Evolutionary conservation across 2,113 vertebrate genomes (phyloP).

Genomic region (Isurus oxyrinchus): DNA sequence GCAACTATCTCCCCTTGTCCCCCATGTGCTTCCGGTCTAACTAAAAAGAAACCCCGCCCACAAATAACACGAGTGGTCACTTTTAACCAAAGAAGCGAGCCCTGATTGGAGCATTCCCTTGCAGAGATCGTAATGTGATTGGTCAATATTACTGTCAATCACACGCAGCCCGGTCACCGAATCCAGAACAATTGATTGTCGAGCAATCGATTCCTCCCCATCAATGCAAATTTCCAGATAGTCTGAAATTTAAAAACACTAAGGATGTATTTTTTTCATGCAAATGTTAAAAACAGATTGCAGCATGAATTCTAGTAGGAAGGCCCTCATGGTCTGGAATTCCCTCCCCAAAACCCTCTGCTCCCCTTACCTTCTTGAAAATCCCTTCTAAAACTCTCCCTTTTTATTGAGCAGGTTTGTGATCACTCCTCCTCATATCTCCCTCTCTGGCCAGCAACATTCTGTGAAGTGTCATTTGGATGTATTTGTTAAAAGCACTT

Average conservation of each 20-base stretch:
- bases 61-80: neutral
- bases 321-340: neutral
- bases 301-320: neutral
- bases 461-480: neutral
- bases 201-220: neutral
- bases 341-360: neutral
- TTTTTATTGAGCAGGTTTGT: neutral
- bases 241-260: neutral
- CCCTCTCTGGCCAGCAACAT: neutral
- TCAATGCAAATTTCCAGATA: neutral
- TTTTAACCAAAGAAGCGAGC: rapidly evolving
- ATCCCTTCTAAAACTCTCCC: neutral
- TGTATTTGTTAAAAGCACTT: neutral
- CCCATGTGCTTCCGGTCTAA: neutral
- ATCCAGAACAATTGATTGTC: neutral
- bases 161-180: neutral
- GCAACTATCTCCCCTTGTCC: neutral
- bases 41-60: neutral
- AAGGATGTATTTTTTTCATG: too few species aligned
- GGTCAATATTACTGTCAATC: neutral
- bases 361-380: too few species aligned
- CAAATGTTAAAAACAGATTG: neutral
- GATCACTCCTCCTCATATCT: neutral
- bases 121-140: neutral
- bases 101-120: neutral